Evolutionary conservation across 2,888 invertebrate species (phyloP).

Genomic region (Apotomis turbidana): DNA sequence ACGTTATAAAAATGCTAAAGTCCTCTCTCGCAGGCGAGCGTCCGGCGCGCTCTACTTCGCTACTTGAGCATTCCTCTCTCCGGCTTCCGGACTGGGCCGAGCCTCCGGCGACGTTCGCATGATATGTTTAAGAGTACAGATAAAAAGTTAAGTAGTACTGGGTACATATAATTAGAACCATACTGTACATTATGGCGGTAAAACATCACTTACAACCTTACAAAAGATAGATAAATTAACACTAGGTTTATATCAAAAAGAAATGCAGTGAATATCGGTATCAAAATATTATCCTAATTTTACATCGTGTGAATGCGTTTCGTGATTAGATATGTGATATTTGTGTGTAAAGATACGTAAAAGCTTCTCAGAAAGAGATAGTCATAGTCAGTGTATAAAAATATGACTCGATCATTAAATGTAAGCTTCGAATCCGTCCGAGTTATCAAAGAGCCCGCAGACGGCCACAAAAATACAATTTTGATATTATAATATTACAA

Average conservation of each 20-base stretch:
- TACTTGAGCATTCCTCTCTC: slow-evolving; percentile 43
- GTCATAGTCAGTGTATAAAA: slow-evolving; percentile 72
- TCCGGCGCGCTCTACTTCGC: slow-evolving; percentile 56
- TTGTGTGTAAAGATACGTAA: slow-evolving; percentile 73
- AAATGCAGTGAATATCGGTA: slow-evolving; percentile 80
- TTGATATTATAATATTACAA: slow-evolving; percentile 56
- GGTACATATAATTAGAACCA: slow-evolving; percentile 76
- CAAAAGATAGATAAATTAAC: slow-evolving; percentile 71
- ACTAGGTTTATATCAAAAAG: slow-evolving; percentile 72
- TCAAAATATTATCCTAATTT: slow-evolving; percentile 80
- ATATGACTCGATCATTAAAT: slow-evolving; percentile 70
- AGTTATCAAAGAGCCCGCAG: slow-evolving; percentile 54
- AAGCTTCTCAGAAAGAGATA: slow-evolving; percentile 66
- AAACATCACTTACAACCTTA: slow-evolving; percentile 73
- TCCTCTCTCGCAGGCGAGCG: slow-evolving; percentile 64
- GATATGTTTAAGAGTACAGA: slow-evolving; percentile 79
- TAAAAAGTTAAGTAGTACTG: slow-evolving; percentile 73
- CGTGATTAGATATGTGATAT: slow-evolving; percentile 80
- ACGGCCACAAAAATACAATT: slow-evolving; percentile 64
- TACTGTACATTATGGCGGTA: slow-evolving; percentile 77
- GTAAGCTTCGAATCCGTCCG: slow-evolving; percentile 59
- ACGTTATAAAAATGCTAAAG: slow-evolving; percentile 69
- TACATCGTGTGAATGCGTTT: slow-evolving; percentile 70
- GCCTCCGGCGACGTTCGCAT: slow-evolving; percentile 64
- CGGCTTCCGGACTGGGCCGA: slow-evolving; percentile 60